Conservation (phyloP, 2,888 invertebrate genomes). For the Pimpla rufipes region DNA sequence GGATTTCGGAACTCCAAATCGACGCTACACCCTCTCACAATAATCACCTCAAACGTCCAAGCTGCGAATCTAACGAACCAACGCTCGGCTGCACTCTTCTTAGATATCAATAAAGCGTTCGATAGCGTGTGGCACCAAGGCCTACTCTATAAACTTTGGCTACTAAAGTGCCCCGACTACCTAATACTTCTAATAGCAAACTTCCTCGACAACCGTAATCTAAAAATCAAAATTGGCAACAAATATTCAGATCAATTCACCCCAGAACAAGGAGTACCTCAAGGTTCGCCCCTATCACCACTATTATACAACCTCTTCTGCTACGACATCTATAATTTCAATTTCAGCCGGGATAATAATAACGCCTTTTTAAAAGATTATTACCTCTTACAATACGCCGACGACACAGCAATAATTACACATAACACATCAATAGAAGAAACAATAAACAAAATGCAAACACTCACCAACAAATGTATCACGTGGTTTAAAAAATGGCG, state of each 20-base stretch:
- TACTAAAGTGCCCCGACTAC: conserved; percentile 12
- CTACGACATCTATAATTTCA: conserved; percentile 36
- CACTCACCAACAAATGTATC: conserved; percentile 71
- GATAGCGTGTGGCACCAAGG: conserved; percentile 71
- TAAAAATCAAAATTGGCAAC: conserved; percentile 19
- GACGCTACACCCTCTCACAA: conserved; percentile 26
- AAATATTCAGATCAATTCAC: conserved; percentile 5
- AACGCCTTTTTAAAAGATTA: neutral
- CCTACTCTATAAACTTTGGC: conserved; percentile 66
- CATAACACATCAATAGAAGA: neutral
- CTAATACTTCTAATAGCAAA: neutral
- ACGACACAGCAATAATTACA: conserved; percentile 14
- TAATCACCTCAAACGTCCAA: conserved; percentile 45
- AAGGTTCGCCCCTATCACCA: conserved; percentile 35
- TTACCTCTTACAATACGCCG: neutral
- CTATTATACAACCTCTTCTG: conserved; percentile 41
- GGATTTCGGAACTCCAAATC: conserved; percentile 41
- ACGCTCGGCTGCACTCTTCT: conserved; percentile 64
- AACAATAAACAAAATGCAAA: conserved; percentile 66
- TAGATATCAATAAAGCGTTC: conserved; percentile 73
- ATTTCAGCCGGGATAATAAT: neutral
- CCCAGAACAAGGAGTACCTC: conserved; percentile 51
- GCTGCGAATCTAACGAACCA: conserved; percentile 38
- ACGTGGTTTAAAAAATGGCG: conserved; percentile 49
- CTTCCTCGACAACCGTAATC: neutral